Base-by-base conservation (phyloP, 2,113 vertebrate genomes). In the Cyanoderma ruficeps region DNA sequence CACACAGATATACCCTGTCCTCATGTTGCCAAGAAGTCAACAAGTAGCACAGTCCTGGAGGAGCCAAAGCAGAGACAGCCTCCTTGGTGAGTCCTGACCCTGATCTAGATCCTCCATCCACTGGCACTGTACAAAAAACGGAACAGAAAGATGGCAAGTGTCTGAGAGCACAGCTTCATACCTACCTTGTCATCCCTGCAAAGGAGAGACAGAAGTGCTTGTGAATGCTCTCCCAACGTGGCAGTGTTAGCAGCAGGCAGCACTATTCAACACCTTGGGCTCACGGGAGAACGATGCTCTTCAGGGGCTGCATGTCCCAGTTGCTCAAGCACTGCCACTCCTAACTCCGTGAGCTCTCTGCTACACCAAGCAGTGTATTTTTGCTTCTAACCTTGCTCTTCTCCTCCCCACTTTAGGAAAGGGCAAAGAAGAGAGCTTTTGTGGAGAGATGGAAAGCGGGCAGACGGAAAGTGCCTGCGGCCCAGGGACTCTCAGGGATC, bases 221-320 rank as follows among this genome's bases (percentile, higher is more conserved):
- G 5, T 4, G 67, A 57, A 20, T 15, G 23, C 14, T 44, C 47
- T 25, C 28, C 41, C 27, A 64, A 4, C 2, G 2, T 1, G 10
- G 33, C 49, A 74, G 55, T 1, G 24, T 17, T 41, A 19, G 52
- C 30, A 65, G 33, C 42, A 79, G 70, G 55, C 23, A 60, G 35
- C 4, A 10, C 41, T 57, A 4, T 28, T 31, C 44, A 15, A 1
- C 42, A 16, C 21, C 30, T 10, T 0, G 25, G 55, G 24, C 52
- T 33, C 50, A 13, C 0, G 0, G 46, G 11, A 47, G 18, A 31
- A 49, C 0, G 7, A 23, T 11, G 60, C 15, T 79, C 30, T 37
- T 10, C 53, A 56, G 61, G 39, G 49, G 44, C 12, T 49, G 3
- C 9, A 60, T 0, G 0, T 28, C 79, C 49, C 37, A 49, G 11